phyloP scores from a whole-genome alignment of 1,140 invertebrate species.

The Panagrolaimus sp. region DNA sequence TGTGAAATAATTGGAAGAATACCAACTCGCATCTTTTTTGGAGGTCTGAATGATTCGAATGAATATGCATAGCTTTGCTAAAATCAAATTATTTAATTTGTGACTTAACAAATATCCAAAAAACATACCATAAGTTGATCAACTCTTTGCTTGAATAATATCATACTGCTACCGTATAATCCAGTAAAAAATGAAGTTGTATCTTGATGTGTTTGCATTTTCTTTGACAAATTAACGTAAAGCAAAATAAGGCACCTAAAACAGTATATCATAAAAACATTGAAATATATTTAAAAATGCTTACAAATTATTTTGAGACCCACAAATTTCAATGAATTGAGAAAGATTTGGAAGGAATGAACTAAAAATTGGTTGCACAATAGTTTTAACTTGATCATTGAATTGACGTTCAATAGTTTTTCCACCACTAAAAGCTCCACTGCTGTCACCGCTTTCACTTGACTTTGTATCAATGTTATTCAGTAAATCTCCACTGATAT shows the following conservation, averaged over 20 bases:
- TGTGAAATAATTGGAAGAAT: constrained; percentile 36
- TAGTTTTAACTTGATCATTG: constrained; percentile 50
- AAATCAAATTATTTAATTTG: constrained; percentile 23
- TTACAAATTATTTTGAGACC: constrained; percentile 33
- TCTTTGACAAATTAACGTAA: constrained; percentile 77
- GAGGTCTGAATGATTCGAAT: constrained; percentile 28
- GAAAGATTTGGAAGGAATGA: constrained; percentile 44
- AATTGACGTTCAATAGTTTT: constrained; percentile 69
- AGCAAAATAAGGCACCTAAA: constrained; percentile 71
- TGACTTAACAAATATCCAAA: constrained; percentile 4
- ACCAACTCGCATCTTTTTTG: constrained; percentile 38
- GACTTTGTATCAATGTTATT: constrained; percentile 37
- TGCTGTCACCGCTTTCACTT: constrained; percentile 38
- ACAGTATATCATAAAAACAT: constrained; percentile 12
- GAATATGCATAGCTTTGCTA: background rate
- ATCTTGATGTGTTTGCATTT: constrained; percentile 82
- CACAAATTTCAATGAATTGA: constrained; percentile 38
- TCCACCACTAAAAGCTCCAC: constrained; percentile 32
- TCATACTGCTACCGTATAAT: constrained; percentile 77
- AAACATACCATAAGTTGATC: constrained; percentile 77
- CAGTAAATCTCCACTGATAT: constrained; percentile 68
- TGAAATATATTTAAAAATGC: constrained; percentile 18
- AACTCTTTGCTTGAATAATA: constrained; percentile 88
- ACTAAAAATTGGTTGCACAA: constrained; percentile 49
- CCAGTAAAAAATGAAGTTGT: constrained; percentile 83